Base-by-base conservation (phyloP, 2,888 invertebrate genomes). In the Dinocampus coccinellae region DNA sequence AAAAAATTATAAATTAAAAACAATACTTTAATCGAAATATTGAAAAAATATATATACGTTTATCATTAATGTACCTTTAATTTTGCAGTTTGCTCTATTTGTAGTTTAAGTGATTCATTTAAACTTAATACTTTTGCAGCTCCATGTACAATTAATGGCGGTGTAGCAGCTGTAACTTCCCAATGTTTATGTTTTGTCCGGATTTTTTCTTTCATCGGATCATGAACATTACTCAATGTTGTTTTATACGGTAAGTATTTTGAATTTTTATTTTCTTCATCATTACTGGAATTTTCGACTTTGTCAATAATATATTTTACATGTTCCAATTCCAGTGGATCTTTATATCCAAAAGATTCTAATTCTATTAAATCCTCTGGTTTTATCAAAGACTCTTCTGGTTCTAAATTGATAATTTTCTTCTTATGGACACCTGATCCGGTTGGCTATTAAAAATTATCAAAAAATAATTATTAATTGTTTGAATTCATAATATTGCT, bases 131-230 rank as follows among this genome's bases (percentile, higher is more conserved):
- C 74, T 85, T 91, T 90, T 1, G 88, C 88, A 39, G 91, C 88
- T 65, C 90, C 90, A 79, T 91, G 89, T 52, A 91, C 80, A 52
- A 88, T 90, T 0, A 89, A 88, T 0, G 92, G 92, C 47, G 92
- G 92, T 7, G 92, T 91, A 6, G 92, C 92, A 13, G 92, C 90
- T 0, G 92, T 92, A 4, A 91, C 88, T 84, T 92, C 92, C 91
- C 92, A 91, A 78, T 90, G 78, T 81, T 89, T 89, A 76, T 89
- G 85, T 77, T 89, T 90, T 70, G 89, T 89, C 34, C 90, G 86
- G 0, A 81, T 71, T 63, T 88, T 88, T 79, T 91, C 91, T 78
- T 90, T 91, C 66, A 85, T 85, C 22, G 91, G 91, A 79, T 90
- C 88, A 73, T 91, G 91, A 2, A 90, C 89, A 83, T 90, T 88